Evolutionary conservation across 2,888 invertebrate genomes (phyloP).

Genomic region (Nemotelus nigrinus): DNA sequence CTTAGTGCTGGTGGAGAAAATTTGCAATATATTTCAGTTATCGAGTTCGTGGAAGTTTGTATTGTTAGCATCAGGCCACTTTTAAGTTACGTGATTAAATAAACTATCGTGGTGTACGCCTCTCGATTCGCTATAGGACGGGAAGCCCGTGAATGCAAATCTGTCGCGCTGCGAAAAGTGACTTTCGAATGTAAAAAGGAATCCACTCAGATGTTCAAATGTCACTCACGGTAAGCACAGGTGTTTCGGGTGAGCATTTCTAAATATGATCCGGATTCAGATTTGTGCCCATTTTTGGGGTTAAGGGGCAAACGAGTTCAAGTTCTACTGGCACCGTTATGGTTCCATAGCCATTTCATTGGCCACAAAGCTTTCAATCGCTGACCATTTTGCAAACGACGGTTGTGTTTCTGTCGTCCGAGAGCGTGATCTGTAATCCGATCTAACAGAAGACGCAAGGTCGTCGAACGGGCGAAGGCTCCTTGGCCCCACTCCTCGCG

Average conservation of each 20-base stretch:
- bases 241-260: not conserved
- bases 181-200: conserved; percentile 18
- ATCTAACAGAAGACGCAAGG: conserved; percentile 40
- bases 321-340: conserved; percentile 23
- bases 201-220: conserved; percentile 47
- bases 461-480: conserved; percentile 43
- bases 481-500: not conserved
- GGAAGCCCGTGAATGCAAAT: not conserved
- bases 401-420: not conserved
- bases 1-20: not conserved
- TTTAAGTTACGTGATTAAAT: too few species aligned
- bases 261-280: too few species aligned
- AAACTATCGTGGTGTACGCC: not conserved
- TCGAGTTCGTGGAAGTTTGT: too few species aligned
- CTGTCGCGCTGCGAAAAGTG: conserved; percentile 6
- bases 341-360: not conserved
- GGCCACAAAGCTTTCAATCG: conserved; percentile 1
- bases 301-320: conserved; percentile 31
- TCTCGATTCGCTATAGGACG: not conserved
- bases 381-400: not conserved
- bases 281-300: not conserved
- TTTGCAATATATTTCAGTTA: not conserved
- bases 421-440: conserved; percentile 5
- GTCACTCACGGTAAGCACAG: conserved; percentile 49
- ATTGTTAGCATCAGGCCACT: too few species aligned